Evolutionary conservation across 2,113 vertebrate genomes (phyloP).

Genomic region (Gymnarchus niloticus): DNA sequence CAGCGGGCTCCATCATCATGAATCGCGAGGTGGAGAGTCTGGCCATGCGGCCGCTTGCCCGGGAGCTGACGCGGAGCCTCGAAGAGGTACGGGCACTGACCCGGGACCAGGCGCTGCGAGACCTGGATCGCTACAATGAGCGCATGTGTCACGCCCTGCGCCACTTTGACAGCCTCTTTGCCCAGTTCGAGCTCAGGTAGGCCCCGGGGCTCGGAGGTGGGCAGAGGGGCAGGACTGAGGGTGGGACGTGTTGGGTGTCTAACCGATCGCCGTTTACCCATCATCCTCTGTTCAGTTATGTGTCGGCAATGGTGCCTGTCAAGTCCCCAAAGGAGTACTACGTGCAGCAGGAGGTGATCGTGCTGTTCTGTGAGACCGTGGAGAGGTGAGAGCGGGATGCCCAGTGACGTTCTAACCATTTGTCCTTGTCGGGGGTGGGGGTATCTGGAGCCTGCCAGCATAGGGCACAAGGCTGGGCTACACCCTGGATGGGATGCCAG

Average conservation of each 20-base stretch:
- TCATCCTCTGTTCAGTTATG: conserved; percentile 70
- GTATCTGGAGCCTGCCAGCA: no score
- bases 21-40: conserved; percentile 97
- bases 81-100: conserved; percentile 87
- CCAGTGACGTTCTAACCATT: no score
- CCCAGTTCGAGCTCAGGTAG: conserved; percentile 97
- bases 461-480: no score
- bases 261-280: background rate
- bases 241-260: background rate
- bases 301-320: conserved; percentile 97
- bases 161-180: conserved; percentile 90
- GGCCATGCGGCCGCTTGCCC: conserved; percentile 92
- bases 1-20: conserved; percentile 97
- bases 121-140: conserved; percentile 87
- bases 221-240: background rate
- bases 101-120: conserved; percentile 89
- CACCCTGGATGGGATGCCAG: no score
- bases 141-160: conserved; percentile 83
- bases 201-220: background rate
- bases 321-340: conserved; percentile 95
- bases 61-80: conserved; percentile 87
- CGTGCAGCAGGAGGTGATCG: conserved; percentile 92
- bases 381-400: conserved; percentile 71
- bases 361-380: conserved; percentile 96
- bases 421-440: no score